A percentile compares a stretch with the other conserved stretches of the same genome.
These are phyloP conservation scores for Cenopis cana DNA, from an alignment of 2,888 invertebrate species.

Conservation along the genomic window DNA sequence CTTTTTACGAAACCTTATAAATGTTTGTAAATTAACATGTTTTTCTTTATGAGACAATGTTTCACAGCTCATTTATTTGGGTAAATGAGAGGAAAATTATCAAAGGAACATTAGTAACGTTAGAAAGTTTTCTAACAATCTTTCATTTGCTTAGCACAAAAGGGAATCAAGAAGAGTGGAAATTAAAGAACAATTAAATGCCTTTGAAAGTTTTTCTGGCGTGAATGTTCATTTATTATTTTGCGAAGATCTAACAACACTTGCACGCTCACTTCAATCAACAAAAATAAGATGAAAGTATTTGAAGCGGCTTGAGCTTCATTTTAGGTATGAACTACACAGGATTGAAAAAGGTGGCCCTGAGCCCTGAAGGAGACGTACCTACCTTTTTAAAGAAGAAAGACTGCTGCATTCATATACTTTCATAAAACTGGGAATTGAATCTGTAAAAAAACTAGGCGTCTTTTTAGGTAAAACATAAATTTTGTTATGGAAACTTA, in stretches of 20 bases:
- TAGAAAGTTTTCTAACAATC: constrained; percentile 8
- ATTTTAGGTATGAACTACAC: not conserved
- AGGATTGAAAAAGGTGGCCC: not conserved
- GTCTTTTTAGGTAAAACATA: too few species aligned
- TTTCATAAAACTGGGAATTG: too few species aligned
- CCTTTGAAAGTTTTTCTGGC: constrained; percentile 8
- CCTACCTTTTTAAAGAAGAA: too few species aligned
- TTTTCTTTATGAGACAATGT: not conserved
- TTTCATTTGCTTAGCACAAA: constrained; percentile 9
- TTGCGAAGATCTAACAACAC: not conserved
- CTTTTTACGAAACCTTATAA: not conserved
- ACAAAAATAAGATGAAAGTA: not conserved
- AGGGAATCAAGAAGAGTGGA: constrained; percentile 14
- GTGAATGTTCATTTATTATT: constrained; percentile 1
- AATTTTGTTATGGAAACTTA: too few species aligned
- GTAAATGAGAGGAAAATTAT: constrained; percentile 12
- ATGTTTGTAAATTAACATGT: not conserved
- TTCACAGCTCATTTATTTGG: not conserved
- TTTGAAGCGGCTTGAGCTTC: too few species aligned
- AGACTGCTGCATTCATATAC: too few species aligned
- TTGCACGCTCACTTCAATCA: not conserved
- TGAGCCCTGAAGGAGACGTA: too few species aligned
- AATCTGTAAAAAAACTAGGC: too few species aligned
- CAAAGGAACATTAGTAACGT: constrained; percentile 9
- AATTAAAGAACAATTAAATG: constrained; percentile 22